A percentile compares a stretch with the other conserved stretches of the same genome.
Evolutionary conservation across 1,140 invertebrate genomes (phyloP).

Genomic region (Trichoplusia ni): DNA sequence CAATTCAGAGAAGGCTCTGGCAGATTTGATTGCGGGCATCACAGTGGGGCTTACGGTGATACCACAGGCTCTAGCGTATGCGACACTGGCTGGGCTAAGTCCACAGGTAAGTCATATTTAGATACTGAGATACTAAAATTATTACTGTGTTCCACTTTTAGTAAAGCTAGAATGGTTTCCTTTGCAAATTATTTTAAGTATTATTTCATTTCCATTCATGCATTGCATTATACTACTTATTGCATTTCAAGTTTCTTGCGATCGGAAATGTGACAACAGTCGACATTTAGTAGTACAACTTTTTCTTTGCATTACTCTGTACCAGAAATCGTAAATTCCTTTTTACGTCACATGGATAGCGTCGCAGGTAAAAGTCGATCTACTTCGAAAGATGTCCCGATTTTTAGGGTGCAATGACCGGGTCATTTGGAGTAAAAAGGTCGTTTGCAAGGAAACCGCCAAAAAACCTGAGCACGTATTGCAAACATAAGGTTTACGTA

Average conservation of each 20-base stretch:
- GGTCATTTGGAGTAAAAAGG: not conserved
- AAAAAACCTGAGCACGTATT: not conserved
- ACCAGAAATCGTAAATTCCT: not conserved
- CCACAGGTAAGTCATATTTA: conserved; percentile 86
- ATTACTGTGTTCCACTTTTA: too few species aligned
- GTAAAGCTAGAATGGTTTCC: too few species aligned
- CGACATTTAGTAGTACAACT: too few species aligned
- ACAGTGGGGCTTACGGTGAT: conserved; percentile 94
- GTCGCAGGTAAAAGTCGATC: conserved; percentile 10
- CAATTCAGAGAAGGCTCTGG: conserved; percentile 86
- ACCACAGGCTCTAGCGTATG: conserved; percentile 94
- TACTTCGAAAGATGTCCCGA: conserved; percentile 1
- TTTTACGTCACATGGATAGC: conserved; percentile 2
- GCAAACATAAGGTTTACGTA: not conserved
- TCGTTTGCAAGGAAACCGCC: not conserved
- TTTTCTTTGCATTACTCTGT: not conserved
- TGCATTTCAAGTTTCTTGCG: too few species aligned
- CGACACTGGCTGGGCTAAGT: conserved; percentile 90
- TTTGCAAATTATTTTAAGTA: too few species aligned
- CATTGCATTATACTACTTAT: too few species aligned
- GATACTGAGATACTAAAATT: too few species aligned
- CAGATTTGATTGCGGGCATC: conserved; percentile 90
- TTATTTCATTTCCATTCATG: too few species aligned
- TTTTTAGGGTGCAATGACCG: conserved; percentile 1
- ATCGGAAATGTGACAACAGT: too few species aligned